phyloP scores from a whole-genome alignment of 2,113 vertebrate species.

The Tringa solitaria region DNA sequence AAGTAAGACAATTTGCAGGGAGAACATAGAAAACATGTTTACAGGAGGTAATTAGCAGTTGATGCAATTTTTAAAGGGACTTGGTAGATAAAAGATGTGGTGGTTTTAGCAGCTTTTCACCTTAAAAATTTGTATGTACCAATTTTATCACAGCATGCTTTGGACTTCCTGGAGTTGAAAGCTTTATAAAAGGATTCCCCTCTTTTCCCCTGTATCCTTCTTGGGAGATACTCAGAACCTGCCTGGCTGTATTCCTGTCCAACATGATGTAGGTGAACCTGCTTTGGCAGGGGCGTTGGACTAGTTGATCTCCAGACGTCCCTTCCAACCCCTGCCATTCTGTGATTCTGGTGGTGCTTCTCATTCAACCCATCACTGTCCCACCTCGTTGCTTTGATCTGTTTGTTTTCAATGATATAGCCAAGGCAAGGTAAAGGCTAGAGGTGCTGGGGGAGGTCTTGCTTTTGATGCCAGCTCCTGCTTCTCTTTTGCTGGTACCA shows the following conservation, averaged over 20 bases:
- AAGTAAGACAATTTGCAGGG: slow-evolving; percentile 35
- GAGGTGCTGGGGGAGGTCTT: neutral
- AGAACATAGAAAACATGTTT: slow-evolving; percentile 15
- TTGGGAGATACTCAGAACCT: neutral
- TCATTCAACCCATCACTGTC: neutral
- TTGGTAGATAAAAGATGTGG: neutral
- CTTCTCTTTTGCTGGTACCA: neutral
- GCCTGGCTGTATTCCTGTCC: neutral
- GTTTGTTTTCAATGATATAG: neutral
- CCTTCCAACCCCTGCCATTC: neutral
- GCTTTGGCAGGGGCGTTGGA: neutral
- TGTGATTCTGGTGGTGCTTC: neutral
- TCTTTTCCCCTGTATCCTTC: neutral
- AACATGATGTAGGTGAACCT: neutral
- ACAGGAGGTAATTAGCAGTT: slow-evolving; percentile 32
- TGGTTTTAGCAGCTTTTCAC: slow-evolving; percentile 21
- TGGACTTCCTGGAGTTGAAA: neutral
- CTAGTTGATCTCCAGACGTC: neutral
- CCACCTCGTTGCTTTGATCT: neutral
- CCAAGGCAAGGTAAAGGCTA: neutral
- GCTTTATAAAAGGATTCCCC: neutral
- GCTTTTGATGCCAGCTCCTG: neutral
- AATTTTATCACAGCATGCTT: neutral
- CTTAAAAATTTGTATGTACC: neutral
- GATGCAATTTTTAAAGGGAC: neutral